phyloP scores from a whole-genome alignment of 1,140 invertebrate species.

The Cydia splendana region DNA sequence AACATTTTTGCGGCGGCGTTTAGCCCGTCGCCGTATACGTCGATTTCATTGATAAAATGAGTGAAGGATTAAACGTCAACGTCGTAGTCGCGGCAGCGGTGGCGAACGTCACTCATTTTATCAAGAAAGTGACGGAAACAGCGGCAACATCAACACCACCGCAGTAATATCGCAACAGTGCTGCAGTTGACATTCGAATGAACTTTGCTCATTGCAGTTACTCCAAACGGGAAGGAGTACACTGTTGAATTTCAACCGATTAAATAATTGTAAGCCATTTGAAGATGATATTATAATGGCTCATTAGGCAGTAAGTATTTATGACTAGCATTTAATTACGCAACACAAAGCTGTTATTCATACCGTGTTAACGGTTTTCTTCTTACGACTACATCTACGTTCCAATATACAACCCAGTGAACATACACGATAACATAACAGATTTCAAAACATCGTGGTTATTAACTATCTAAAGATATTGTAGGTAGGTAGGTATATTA shows the following conservation, averaged over 20 bases:
- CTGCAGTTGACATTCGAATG: no score
- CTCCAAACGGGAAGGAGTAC: neutral
- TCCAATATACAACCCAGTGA: neutral
- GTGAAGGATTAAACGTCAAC: no score
- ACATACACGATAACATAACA: neutral
- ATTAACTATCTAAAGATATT: neutral
- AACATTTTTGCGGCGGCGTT: no score
- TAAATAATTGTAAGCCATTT: slow-evolving; percentile 17
- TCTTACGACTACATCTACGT: neutral
- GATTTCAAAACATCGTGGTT: slow-evolving; percentile 7
- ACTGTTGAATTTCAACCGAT: neutral
- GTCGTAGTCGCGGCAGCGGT: no score
- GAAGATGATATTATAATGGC: slow-evolving; percentile 17
- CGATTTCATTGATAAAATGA: no score
- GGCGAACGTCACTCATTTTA: no score
- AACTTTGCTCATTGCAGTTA: no score
- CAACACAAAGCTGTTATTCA: neutral
- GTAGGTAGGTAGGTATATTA: neutral
- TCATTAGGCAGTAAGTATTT: slow-evolving; percentile 9
- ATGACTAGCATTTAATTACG: slow-evolving; percentile 11
- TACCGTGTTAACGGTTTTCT: slow-evolving; percentile 11
- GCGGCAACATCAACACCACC: no score
- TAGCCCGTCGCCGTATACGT: no score
- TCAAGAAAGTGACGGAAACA: no score
- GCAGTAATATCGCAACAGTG: no score